A percentile compares a stretch with the other conserved stretches of the same genome.
Conservation (phyloP, 2,888 invertebrate genomes). For the Euclidia mi region DNA sequence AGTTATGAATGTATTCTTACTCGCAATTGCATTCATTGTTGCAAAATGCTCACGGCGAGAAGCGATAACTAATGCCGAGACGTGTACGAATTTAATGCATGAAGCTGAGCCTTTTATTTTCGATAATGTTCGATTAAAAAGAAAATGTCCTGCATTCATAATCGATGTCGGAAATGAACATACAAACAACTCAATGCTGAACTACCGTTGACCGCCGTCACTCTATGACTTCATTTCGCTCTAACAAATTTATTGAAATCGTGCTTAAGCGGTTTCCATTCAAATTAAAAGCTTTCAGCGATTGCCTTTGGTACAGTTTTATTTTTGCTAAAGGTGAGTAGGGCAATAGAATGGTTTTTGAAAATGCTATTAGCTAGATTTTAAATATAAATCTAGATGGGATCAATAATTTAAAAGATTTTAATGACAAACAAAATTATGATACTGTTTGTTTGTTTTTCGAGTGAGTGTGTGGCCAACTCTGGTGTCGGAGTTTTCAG, state of each 20-base stretch:
- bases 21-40: no score
- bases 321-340: conserved; percentile 32
- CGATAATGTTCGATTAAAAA: conserved; percentile 11
- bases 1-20: no score
- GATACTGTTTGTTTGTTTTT: no score
- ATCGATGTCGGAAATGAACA: conserved; percentile 34
- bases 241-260: conserved; percentile 86
- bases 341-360: conserved; percentile 30
- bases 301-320: conserved; percentile 20
- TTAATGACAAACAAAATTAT: no score
- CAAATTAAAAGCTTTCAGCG: conserved; percentile 64
- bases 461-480: no score
- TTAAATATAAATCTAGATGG: neutral
- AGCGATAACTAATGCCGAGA: neutral
- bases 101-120: neutral
- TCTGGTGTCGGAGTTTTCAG: no score
- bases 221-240: conserved; percentile 83
- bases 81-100: neutral
- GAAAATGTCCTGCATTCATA: conserved; percentile 17
- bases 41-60: no score
- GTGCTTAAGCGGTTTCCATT: conserved; percentile 70
- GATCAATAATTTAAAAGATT: no score
- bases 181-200: conserved; percentile 52
- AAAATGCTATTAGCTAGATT: neutral
- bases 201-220: conserved; percentile 77